These are phyloP conservation scores for Cranoglanis bouderius DNA, from an alignment of 2,113 vertebrate species.

Conservation along the genomic window DNA sequence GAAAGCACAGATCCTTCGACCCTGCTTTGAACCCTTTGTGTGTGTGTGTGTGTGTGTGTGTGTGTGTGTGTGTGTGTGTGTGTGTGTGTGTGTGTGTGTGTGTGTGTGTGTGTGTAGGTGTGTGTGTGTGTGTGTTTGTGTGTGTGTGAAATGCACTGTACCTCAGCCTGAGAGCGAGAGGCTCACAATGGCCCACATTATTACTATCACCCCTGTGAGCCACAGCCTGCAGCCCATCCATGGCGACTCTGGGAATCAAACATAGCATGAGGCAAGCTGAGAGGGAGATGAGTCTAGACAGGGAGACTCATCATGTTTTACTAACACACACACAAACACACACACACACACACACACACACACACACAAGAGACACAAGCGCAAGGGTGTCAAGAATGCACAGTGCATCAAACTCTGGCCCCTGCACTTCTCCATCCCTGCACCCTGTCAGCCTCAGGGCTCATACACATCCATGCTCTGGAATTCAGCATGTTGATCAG, in stretches of 20 bases:
- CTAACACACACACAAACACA: conserved; percentile 19
- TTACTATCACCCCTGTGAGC: conserved; percentile 37
- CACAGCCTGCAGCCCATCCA: conserved; percentile 45
- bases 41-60: neutral
- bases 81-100: neutral
- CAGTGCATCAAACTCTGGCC: conserved; percentile 61
- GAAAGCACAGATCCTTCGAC: conserved; percentile 27
- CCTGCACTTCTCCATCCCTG: conserved; percentile 68
- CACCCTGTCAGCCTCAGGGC: conserved; percentile 72
- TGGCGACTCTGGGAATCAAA: conserved; percentile 53
- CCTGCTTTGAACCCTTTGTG: conserved; percentile 45
- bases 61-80: conserved; percentile 11
- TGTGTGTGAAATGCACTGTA: conserved; percentile 31
- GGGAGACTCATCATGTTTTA: conserved; percentile 4
- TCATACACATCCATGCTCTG: conserved; percentile 69
- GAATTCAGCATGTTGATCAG: conserved; percentile 80
- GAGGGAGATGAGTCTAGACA: conserved; percentile 50
- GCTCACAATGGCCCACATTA: conserved; percentile 51
- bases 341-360: conserved; percentile 39
- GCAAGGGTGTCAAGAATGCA: conserved; percentile 71
- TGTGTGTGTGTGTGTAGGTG: neutral
- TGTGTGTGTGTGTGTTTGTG: neutral
- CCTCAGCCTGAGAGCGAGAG: conserved; percentile 34
- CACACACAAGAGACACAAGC: conserved; percentile 63
- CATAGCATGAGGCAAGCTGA: conserved; percentile 53